Base-by-base conservation (phyloP, 2,888 invertebrate species). In the Rhingia campestris region DNA sequence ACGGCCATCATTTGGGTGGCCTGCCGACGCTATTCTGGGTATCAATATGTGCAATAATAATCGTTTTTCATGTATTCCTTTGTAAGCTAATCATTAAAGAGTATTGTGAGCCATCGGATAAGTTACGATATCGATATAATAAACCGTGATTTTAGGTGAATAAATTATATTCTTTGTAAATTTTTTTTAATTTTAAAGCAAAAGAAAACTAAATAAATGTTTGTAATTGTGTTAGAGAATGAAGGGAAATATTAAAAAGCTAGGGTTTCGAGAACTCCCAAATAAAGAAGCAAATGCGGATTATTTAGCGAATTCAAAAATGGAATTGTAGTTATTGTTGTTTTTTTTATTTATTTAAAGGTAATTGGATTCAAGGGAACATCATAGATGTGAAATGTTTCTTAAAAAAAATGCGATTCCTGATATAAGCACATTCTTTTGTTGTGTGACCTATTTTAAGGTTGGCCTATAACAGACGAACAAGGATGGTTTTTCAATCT, bases 1-100 rank as follows among this genome's bases (percentile, higher is more conserved):
- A 98, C 89, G 98, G 98, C 0, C 96, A 97, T 91, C 95, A 95
- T 87, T 93, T 97, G 87, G 97, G 97, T 41, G 98, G 98, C 0
- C 92, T 98, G 81, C 98, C 98, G 51, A 96, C 96, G 0, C 92
- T 97, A 56, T 98, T 98, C 91, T 98, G 98, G 98, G 94, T 97
- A 56, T 95, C 97, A 81, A 95, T 98, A 86, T 95, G 96, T 90
- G 94, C 96, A 89, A 93, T 98, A 86, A 96, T 98, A 87, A 93
- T 97, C 79, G 94, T 97, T 88, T 98, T 98, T 92, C 98, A 98
- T 92, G 93, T 98, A 88, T 98, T 98, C 92, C 93, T 98, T 35
- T 96, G 96, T 92, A 97, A 97, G 92, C 93, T 98, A 87, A 96
- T 98, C 86, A 96, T 96, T 92, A 97, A 96, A 88, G 97, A 97